Conservation (phyloP, 2,888 invertebrate genomes). For the Hoplodrina ambigua region DNA sequence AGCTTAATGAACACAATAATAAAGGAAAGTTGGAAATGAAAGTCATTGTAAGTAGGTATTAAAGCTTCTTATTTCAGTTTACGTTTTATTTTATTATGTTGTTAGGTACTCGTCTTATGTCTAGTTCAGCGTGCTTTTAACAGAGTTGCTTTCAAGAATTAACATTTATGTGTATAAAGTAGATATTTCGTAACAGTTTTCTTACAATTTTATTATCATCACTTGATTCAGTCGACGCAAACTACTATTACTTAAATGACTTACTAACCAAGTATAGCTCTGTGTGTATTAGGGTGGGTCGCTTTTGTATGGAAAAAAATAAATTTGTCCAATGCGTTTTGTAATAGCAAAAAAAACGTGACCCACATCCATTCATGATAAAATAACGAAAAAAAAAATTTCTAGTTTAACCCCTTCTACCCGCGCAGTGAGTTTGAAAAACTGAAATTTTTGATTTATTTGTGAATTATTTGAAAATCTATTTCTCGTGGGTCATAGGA, state of each 20-base stretch:
- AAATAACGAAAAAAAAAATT: too few relatives aligned
- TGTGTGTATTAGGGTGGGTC: too few relatives aligned
- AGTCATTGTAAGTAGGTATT: slow-evolving; percentile 1
- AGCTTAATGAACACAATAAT: too few relatives aligned
- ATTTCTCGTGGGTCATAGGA: too few relatives aligned
- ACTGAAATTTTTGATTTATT: too few relatives aligned
- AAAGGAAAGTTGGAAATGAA: slow-evolving; percentile 19
- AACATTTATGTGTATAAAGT: slow-evolving; percentile 36
- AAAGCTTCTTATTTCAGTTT: slow-evolving; percentile 18
- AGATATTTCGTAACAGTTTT: slow-evolving; percentile 18
- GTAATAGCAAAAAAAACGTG: too few relatives aligned
- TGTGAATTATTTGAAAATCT: too few relatives aligned
- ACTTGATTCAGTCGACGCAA: slow-evolving; percentile 42
- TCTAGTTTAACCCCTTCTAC: too few relatives aligned
- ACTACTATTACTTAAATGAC: slow-evolving; percentile 21
- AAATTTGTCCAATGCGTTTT: too few relatives aligned
- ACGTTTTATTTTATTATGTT: slow-evolving; percentile 16
- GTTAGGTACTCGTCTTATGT: background rate
- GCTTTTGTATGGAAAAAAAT: too few relatives aligned
- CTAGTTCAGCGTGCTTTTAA: slow-evolving; percentile 15
- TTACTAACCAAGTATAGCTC: background rate
- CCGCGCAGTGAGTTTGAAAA: too few relatives aligned
- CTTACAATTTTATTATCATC: slow-evolving; percentile 34
- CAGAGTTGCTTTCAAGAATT: slow-evolving; percentile 1
- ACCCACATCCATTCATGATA: too few relatives aligned